Conservation (phyloP, 2,113 vertebrate genomes). For the Sphyrna mokarran region DNA sequence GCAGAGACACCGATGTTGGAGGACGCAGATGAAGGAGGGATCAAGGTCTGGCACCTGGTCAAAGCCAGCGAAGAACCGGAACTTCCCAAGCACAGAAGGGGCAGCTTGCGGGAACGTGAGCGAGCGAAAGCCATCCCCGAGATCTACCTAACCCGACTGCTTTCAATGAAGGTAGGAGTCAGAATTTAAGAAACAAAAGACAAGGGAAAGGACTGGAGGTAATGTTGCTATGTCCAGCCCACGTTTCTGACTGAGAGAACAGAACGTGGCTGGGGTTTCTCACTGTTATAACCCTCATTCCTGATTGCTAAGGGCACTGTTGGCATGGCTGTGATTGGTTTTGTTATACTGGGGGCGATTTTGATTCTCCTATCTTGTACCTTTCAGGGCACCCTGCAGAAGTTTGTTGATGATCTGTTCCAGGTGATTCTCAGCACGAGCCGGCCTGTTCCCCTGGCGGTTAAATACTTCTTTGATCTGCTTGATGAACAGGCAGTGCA, state of each 20-base stretch:
- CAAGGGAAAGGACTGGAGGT: too few relatives aligned
- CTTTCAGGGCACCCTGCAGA: constrained; percentile 86
- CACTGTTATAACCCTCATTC: neutral
- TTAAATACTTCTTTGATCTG: constrained; percentile 96
- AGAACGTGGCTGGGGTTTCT: neutral
- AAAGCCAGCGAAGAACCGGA: constrained; percentile 94
- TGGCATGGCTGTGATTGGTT: neutral
- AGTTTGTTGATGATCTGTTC: constrained; percentile 95
- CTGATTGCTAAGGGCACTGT: neutral
- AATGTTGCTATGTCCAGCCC: neutral
- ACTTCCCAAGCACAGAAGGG: constrained; percentile 83
- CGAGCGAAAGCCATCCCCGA: constrained; percentile 92
- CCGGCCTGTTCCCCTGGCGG: constrained; percentile 81
- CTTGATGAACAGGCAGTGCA: constrained; percentile 85
- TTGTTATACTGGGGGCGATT: neutral
- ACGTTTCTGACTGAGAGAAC: neutral
- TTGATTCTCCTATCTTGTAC: neutral
- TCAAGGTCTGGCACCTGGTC: constrained; percentile 91
- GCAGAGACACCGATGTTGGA: constrained; percentile 95
- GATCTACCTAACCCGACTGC: constrained; percentile 94
- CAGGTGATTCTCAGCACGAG: constrained; percentile 91
- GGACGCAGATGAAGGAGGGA: constrained; percentile 92
- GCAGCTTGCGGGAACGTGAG: constrained; percentile 84
- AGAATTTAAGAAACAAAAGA: neutral
- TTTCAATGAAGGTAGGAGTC: constrained; percentile 87